Evolutionary conservation across 2,113 vertebrate species (phyloP).

Genomic region (Lates calcarifer): DNA sequence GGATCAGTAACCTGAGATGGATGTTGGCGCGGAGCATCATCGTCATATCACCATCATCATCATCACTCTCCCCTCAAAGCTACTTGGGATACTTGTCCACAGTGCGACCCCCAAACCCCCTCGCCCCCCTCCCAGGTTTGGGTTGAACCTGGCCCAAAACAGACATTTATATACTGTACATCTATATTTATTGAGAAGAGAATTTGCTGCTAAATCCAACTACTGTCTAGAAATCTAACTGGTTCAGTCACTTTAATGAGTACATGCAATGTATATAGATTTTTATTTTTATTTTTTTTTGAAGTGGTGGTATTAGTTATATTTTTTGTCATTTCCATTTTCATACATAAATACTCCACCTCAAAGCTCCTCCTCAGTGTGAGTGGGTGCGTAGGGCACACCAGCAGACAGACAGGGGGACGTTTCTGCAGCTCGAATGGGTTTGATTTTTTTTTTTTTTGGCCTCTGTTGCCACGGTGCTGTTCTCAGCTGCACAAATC

Average conservation of each 20-base stretch:
- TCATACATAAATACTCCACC: conserved; percentile 58
- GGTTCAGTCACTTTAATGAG: conserved; percentile 85
- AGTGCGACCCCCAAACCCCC: conserved; percentile 40
- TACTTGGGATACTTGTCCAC: conserved; percentile 30
- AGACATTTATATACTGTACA: conserved; percentile 82
- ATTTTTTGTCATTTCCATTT: conserved; percentile 69
- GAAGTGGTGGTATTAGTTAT: conserved; percentile 66
- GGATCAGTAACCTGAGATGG: conserved; percentile 57
- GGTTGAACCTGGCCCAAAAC: conserved; percentile 57
- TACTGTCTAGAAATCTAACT: conserved; percentile 84
- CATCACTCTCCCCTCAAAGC: conserved; percentile 13
- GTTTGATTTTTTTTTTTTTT: conserved; percentile 40
- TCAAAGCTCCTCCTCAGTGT: conserved; percentile 48
- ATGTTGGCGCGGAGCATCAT: conserved; percentile 50
- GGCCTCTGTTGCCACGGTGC: conserved; percentile 36
- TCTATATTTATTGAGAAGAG: conserved; percentile 84
- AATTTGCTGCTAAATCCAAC: conserved; percentile 84
- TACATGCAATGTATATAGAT: conserved; percentile 84
- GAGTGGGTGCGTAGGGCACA: conserved; percentile 20
- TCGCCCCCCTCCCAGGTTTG: conserved; percentile 34
- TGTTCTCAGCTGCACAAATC: conserved; percentile 42
- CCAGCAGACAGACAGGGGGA: conserved; percentile 26
- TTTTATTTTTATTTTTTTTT: conserved; percentile 52
- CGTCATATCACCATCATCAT: conserved; percentile 26
- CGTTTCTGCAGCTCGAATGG: conserved; percentile 59